phyloP scores from a whole-genome alignment of 2,113 vertebrate species.

The Bolborhynchus lineola region DNA sequence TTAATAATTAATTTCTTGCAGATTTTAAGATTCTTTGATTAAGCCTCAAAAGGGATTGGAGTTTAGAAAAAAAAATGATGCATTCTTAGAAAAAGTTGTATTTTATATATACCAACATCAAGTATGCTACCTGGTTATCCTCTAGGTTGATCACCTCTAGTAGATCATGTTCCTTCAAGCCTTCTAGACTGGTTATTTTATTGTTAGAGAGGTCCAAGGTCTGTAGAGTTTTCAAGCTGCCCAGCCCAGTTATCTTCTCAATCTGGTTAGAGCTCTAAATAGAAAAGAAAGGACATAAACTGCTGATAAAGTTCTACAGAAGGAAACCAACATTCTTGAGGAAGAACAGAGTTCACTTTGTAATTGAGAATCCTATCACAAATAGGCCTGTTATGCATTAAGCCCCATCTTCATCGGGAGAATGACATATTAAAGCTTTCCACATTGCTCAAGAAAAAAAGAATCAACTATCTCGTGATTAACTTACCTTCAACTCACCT shows the following conservation, averaged over 20 bases:
- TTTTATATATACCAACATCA: not conserved
- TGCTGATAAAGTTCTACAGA: not conserved
- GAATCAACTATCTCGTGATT: not conserved
- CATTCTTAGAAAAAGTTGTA: not conserved
- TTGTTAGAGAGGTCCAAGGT: slow-evolving; percentile 86
- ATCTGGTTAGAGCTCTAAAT: slow-evolving; percentile 86
- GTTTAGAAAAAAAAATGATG: not conserved
- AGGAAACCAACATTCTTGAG: not conserved
- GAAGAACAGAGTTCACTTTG: not conserved
- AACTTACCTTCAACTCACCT: not conserved
- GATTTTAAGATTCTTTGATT: not conserved
- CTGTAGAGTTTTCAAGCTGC: slow-evolving; percentile 75
- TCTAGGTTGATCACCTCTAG: slow-evolving; percentile 84
- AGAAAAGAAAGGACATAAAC: not conserved
- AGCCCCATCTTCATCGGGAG: not conserved
- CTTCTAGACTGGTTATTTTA: slow-evolving; percentile 80
- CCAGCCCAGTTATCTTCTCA: slow-evolving; percentile 78
- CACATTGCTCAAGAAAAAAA: not conserved
- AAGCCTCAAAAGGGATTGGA: not conserved
- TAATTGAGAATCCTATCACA: not conserved
- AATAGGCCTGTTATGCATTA: not conserved
- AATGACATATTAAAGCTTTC: not conserved
- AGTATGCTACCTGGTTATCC: slow-evolving; percentile 82
- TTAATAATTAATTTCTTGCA: not conserved
- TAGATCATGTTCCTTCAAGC: slow-evolving; percentile 79